These are phyloP conservation scores for Ptychochromis oligacanthus DNA, from an alignment of 2,113 vertebrate species.

Conservation along the genomic window DNA sequence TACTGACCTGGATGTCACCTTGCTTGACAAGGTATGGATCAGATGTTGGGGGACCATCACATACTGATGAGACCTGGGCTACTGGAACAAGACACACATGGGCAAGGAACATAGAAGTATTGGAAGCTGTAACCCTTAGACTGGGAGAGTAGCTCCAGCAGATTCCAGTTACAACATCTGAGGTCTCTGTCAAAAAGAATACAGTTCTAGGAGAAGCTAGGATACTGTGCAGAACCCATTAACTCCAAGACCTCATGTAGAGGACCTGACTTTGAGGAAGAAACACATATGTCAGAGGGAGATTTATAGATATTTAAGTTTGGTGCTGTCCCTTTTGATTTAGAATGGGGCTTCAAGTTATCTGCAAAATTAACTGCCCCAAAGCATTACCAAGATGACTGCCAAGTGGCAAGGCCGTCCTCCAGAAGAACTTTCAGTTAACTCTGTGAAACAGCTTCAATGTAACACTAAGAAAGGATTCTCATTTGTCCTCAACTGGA, in stretches of 20 bases:
- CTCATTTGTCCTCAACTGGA: background rate
- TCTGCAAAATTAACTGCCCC: background rate
- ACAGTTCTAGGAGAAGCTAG: too few relatives aligned
- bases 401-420: too few relatives aligned
- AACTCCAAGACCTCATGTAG: too few relatives aligned
- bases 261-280: too few relatives aligned
- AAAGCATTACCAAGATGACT: background rate
- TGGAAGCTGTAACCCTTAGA: too few relatives aligned
- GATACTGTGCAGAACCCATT: too few relatives aligned
- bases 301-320: too few relatives aligned
- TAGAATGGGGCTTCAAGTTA: background rate
- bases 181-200: background rate
- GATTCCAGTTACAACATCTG: too few relatives aligned
- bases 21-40: background rate
- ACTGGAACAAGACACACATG: background rate
- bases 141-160: too few relatives aligned
- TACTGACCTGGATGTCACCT: background rate
- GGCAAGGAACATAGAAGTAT: background rate
- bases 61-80: background rate
- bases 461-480: background rate
- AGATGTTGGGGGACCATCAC: background rate
- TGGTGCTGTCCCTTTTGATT: background rate
- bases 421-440: background rate
- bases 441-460: background rate
- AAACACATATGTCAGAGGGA: too few relatives aligned